Conservation (phyloP, 2,888 invertebrate genomes). For the Drosophila paracracens region DNA sequence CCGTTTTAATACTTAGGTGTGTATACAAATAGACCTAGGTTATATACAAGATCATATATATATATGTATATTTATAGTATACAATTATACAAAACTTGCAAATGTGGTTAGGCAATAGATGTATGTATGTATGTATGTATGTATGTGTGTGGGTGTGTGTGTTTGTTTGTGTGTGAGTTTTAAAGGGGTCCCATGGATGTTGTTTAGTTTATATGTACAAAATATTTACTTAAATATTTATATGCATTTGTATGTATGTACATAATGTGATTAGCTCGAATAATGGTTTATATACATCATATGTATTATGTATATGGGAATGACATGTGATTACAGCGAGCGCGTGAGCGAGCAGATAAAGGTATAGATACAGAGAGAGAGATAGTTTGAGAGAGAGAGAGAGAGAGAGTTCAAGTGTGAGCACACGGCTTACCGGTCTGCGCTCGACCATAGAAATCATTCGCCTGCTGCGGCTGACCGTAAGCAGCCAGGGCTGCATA, state of each 20-base stretch:
- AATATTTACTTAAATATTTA: slow-evolving; percentile 8
- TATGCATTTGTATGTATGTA: slow-evolving; percentile 35
- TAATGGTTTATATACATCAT: slow-evolving; percentile 25
- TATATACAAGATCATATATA: slow-evolving; percentile 50
- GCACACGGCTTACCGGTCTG: slow-evolving; percentile 85
- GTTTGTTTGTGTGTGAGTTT: slow-evolving; percentile 1
- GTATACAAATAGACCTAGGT: slow-evolving; percentile 59
- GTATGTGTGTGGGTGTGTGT: not conserved
- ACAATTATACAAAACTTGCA: slow-evolving; percentile 27
- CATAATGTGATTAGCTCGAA: slow-evolving; percentile 48
- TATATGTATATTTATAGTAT: not conserved
- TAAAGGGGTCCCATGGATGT: slow-evolving; percentile 8
- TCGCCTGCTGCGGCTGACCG: slow-evolving; percentile 76
- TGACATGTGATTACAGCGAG: slow-evolving; percentile 46
- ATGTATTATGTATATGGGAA: slow-evolving; percentile 18
- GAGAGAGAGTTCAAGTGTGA: slow-evolving; percentile 36
- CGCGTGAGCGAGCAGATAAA: slow-evolving; percentile 23
- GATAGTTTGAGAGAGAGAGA: slow-evolving; percentile 1
- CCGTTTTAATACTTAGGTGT: slow-evolving; percentile 38
- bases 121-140: not conserved
- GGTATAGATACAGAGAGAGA: slow-evolving; percentile 12
- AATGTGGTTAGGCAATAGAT: slow-evolving; percentile 58
- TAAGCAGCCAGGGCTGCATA: slow-evolving; percentile 74
- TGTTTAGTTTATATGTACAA: slow-evolving; percentile 29
- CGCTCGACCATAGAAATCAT: slow-evolving; percentile 85